Conservation (phyloP, 2,888 invertebrate species). For the Eupithecia insigniata region DNA sequence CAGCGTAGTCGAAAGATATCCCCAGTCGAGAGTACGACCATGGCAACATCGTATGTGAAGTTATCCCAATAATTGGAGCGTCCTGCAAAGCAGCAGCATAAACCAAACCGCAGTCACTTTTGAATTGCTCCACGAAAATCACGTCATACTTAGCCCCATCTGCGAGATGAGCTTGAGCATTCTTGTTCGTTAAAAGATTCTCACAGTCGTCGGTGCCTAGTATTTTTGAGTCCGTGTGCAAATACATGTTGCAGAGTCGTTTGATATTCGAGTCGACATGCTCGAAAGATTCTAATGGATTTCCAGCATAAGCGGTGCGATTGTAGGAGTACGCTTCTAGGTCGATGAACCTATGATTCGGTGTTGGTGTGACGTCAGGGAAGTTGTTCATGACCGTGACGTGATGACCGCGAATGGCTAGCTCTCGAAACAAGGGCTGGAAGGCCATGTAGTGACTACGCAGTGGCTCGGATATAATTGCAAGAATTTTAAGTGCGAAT, state of each 20-base stretch:
- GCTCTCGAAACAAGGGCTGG: slow-evolving; percentile 78
- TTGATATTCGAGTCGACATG: slow-evolving; percentile 38
- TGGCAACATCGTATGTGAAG: slow-evolving; percentile 76
- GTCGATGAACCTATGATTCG: slow-evolving; percentile 80
- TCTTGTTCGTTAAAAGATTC: slow-evolving; percentile 56
- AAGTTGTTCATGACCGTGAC: slow-evolving; percentile 86
- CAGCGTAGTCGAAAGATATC: slow-evolving; percentile 74
- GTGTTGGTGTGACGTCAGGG: slow-evolving; percentile 64
- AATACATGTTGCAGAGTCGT: slow-evolving; percentile 46
- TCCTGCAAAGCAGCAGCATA: slow-evolving; percentile 65
- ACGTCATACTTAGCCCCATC: slow-evolving; percentile 67
- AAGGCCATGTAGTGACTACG: slow-evolving; percentile 87
- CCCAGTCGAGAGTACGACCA: slow-evolving; percentile 76
- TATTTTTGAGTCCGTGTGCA: slow-evolving; percentile 37
- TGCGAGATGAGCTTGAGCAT: slow-evolving; percentile 52
- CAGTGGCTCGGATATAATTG: slow-evolving; percentile 82
- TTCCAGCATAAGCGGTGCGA: slow-evolving; percentile 29
- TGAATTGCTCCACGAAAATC: slow-evolving; percentile 75
- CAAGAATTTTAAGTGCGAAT: slow-evolving; percentile 72
- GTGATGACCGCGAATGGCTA: slow-evolving; percentile 83
- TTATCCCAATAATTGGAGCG: slow-evolving; percentile 56
- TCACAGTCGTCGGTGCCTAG: slow-evolving; percentile 17
- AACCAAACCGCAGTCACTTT: slow-evolving; percentile 71
- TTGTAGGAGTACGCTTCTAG: slow-evolving; percentile 52
- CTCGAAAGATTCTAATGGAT: slow-evolving; percentile 49